Evolutionary conservation across 1,140 invertebrate species (phyloP).

Genomic region (Leptinotarsa undecemlineata): DNA sequence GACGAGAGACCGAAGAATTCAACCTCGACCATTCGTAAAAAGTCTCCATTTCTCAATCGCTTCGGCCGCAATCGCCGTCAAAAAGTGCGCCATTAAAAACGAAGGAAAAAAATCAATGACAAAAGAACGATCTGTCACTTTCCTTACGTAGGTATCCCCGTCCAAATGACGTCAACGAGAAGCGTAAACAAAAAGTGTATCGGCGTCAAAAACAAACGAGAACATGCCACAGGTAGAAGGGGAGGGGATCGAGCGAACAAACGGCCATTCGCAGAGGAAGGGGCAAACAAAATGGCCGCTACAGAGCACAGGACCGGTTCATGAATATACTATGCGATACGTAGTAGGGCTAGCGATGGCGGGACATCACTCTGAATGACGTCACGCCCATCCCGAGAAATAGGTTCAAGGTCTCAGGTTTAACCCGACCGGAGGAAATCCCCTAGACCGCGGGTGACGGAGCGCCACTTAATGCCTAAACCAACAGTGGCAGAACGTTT

Average conservation of each 20-base stretch:
- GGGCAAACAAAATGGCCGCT: not conserved
- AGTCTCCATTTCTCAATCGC: not conserved
- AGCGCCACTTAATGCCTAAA: not conserved
- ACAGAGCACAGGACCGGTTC: not conserved
- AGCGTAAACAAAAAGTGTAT: not conserved
- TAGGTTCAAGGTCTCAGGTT: conserved; percentile 18
- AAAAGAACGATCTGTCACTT: not conserved
- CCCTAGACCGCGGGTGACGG: conserved; percentile 4
- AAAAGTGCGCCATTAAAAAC: not conserved
- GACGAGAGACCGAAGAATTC: not conserved
- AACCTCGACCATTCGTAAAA: not conserved
- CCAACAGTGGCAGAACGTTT: not conserved
- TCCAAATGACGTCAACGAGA: not conserved
- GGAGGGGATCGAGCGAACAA: not conserved
- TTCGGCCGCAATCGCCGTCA: not conserved
- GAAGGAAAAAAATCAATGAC: not conserved
- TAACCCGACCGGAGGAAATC: conserved; percentile 8
- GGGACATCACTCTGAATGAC: conserved; percentile 4
- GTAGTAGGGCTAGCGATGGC: not conserved
- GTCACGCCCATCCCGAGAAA: conserved; percentile 16
- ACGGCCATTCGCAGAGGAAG: not conserved
- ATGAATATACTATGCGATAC: not conserved
- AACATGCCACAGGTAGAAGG: not conserved
- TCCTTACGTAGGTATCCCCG: not conserved
- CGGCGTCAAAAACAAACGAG: conserved; percentile 1